Evolutionary conservation across 2,113 vertebrate species (phyloP), one percentile per base, ranked within the genome.

Genomic region (Salminus brasiliensis): DNA sequence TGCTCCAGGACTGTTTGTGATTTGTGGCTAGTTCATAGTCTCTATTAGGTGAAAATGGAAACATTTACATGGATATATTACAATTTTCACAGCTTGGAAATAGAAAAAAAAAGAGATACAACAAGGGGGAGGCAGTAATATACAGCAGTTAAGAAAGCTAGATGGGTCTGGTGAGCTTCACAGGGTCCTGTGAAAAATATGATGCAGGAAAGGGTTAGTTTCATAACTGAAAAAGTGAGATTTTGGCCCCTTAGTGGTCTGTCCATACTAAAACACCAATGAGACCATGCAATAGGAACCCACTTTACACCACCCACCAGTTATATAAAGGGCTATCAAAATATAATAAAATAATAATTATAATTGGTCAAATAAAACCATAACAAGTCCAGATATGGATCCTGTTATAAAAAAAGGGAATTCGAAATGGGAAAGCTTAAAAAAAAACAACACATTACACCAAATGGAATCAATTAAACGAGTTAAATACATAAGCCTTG

Each of bases 41-140:
- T 75, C 52, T 63, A 39, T 70, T 60, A 71, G 67, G 63, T 68
- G 52, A 77, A 65, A 68, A 69, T 86, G 49, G 83, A 87, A 85
- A 89, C 79, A 89, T 90, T 87, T 89, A 88, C 88, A 92, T 80
- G 76, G 80, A 85, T 88, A 86, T 87, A 88, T 86, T 87, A 90
- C 87, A 90, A 70, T 81, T 80, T 90, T 92, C 90, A 92, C 92
- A 92, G 89, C 85, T 92, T 92, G 60, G 79, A 91, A 91, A 90
- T 83, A 84, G 63, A 80, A 89, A 39, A 9, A 39, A 9, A 49
- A 83, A 84, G 62, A 72, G 73, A 79, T 68, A 66, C 77, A 73
- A 65, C 81, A 63, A 74, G 63, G 45, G 74, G 16, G 78, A 79
- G 60, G 85, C 76, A 80, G 52, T 80, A 83, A 80, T 86, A 86